Evolutionary conservation across 2,888 invertebrate genomes (phyloP), one percentile per base, ranked within the genome.

Genomic region (Pogonocherus hispidulus): DNA sequence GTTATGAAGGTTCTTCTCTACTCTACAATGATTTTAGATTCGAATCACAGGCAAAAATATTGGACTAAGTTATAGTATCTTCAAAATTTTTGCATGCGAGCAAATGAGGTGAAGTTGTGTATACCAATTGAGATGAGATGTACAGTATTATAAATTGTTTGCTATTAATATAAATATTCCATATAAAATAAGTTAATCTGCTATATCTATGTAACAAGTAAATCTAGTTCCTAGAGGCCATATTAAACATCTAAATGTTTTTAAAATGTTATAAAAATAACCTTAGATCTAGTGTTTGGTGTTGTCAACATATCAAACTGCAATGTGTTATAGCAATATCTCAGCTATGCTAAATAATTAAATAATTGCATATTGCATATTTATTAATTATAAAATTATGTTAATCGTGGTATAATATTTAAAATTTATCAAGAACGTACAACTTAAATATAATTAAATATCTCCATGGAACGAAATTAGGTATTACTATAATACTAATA

Each of bases 271-370:
- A 66, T 35, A 23, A 68, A 66, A 74, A 71, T 73, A 76, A 71
- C 66, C 64, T 65, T 78, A 76, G 73, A 73, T 75, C 71, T 79
- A 81, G 78, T 79, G 76, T 82, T 84, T 78, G 83, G 79, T 83
- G 84, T 84, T 82, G 81, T 82, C 82, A 79, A 84, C 84, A 85
- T 85, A 85, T 84, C 84, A 85, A 78, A 74, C 74, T 75, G 73
- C 74, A 76, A 80, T 78, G 79, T 81, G 80, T 83, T 79, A 66
- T 66, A 62, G 62, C 62, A 62, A 62, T 62, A 62, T 62, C 23
- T 62, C 51, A 22, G 62, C 62, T 62, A 62, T 62, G 44, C 27
- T 59, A 47, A 62, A 37, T 14, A 49, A 54, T 32, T 18, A 23
- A 62, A 62, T 37, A 47, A 32, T n/a, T n/a, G n/a, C n/a, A n/a